A percentile compares a stretch with the other conserved stretches of the same genome.
Evolutionary conservation across 2,113 vertebrate species (phyloP).

Genomic region (Ahaetulla prasina): DNA sequence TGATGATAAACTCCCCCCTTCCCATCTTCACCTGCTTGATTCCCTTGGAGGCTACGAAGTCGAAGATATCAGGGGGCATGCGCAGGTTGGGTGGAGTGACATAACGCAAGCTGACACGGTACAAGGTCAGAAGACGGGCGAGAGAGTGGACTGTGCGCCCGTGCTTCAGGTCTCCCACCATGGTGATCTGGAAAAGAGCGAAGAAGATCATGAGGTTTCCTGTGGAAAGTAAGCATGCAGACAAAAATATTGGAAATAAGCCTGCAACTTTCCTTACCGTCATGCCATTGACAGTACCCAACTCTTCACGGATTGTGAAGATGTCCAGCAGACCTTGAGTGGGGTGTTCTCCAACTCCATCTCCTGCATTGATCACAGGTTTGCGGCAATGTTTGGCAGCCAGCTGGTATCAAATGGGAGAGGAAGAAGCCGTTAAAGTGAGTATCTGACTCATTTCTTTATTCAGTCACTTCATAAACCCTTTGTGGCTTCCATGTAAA

Average conservation of each 20-base stretch:
- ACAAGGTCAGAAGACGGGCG: constrained; percentile 91
- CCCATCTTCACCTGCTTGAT: constrained; percentile 85
- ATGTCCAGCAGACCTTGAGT: constrained; percentile 94
- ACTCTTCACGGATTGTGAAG: constrained; percentile 96
- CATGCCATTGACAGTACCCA: constrained; percentile 98
- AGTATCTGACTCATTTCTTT: not conserved
- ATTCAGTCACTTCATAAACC: not conserved
- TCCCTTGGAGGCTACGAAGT: constrained; percentile 87
- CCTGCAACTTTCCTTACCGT: constrained; percentile 71
- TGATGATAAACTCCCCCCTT: not conserved
- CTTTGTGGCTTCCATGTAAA: not conserved
- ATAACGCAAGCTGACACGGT: constrained; percentile 89
- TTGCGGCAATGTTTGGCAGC: constrained; percentile 89
- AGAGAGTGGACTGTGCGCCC: constrained; percentile 95
- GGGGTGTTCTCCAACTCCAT: constrained; percentile 93
- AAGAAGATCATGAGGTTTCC: not conserved
- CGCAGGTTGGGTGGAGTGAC: constrained; percentile 85
- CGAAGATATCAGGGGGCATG: constrained; percentile 85
- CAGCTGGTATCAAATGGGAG: constrained; percentile 60
- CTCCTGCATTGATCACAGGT: constrained; percentile 92
- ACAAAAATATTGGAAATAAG: not conserved
- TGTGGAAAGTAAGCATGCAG: not conserved
- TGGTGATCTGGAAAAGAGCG: constrained; percentile 79
- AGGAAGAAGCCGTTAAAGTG: too few relatives aligned
- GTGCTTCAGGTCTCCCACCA: constrained; percentile 97